Evolutionary conservation across 2,797 vertebrate genomes (phyloP).

Genomic region (Sylvilagus floridanus): DNA sequence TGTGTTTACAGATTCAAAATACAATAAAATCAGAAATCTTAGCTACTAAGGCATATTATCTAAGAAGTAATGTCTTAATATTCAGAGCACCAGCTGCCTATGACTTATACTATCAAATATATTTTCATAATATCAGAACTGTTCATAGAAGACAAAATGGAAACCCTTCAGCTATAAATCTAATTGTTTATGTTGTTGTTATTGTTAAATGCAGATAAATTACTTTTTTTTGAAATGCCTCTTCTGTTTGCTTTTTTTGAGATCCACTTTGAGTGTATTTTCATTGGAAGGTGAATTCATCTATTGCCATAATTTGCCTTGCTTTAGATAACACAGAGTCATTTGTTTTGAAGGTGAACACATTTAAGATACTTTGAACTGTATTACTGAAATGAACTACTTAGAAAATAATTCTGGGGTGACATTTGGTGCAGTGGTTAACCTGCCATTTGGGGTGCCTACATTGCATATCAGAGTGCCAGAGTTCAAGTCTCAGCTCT

Average conservation of each 20-base stretch:
- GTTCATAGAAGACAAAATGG: slow-evolving; percentile 10
- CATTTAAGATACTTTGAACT: slow-evolving; percentile 58
- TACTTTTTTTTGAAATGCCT: slow-evolving; percentile 56
- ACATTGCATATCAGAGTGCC: too few relatives aligned
- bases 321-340: slow-evolving; percentile 55
- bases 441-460: too few relatives aligned
- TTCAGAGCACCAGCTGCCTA: background rate
- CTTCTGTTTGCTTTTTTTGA: slow-evolving; percentile 40
- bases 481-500: too few relatives aligned
- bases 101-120: slow-evolving; percentile 12
- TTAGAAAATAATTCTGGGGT: slow-evolving; percentile 58
- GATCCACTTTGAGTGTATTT: slow-evolving; percentile 62
- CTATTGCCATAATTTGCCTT: slow-evolving; percentile 74
- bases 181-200: slow-evolving; percentile 23
- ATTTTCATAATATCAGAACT: slow-evolving; percentile 43
- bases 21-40: slow-evolving; percentile 12
- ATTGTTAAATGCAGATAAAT: slow-evolving; percentile 64
- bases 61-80: slow-evolving; percentile 16
- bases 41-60: background rate
- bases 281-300: slow-evolving; percentile 68
- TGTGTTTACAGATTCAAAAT: slow-evolving; percentile 4
- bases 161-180: slow-evolving; percentile 15
- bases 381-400: slow-evolving; percentile 59
- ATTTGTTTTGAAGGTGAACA: slow-evolving; percentile 71
- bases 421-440: too few relatives aligned